These are phyloP conservation scores for Pteropus alecto DNA, from an alignment of 2,113 vertebrate genomes.

Conservation along the genomic window DNA sequence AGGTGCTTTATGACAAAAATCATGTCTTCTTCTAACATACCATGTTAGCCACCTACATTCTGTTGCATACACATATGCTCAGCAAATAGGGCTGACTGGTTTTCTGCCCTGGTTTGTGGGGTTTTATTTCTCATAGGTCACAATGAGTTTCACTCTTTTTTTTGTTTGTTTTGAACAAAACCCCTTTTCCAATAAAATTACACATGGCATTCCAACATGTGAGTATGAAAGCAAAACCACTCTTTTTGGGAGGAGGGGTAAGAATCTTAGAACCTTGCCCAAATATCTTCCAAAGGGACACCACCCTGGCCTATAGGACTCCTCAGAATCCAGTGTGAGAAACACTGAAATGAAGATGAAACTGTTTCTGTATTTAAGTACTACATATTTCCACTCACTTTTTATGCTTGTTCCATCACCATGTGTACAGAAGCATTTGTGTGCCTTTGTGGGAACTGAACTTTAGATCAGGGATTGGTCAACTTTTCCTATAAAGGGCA, in stretches of 20 bases:
- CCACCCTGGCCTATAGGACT: rapidly evolving
- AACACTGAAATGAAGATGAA: not conserved
- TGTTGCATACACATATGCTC: rapidly evolving
- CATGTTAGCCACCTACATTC: rapidly evolving
- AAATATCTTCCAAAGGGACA: not conserved
- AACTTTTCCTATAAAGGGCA: not conserved
- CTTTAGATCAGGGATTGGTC: not conserved
- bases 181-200: not conserved
- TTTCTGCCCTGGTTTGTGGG: not conserved
- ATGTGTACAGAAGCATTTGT: not conserved
- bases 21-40: not conserved
- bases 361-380: not conserved
- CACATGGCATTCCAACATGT: not conserved
- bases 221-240: not conserved
- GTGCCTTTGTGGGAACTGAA: not conserved
- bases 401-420: not conserved
- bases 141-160: not conserved
- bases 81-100: not conserved
- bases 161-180: not conserved
- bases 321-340: not conserved
- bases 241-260: not conserved
- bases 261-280: not conserved
- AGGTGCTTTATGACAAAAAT: not conserved
- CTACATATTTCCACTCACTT: rapidly evolving
- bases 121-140: not conserved